Evolutionary conservation across 2,888 invertebrate species (phyloP), one percentile per base, ranked within the genome.

Genomic region (Ennomos erosarius): DNA sequence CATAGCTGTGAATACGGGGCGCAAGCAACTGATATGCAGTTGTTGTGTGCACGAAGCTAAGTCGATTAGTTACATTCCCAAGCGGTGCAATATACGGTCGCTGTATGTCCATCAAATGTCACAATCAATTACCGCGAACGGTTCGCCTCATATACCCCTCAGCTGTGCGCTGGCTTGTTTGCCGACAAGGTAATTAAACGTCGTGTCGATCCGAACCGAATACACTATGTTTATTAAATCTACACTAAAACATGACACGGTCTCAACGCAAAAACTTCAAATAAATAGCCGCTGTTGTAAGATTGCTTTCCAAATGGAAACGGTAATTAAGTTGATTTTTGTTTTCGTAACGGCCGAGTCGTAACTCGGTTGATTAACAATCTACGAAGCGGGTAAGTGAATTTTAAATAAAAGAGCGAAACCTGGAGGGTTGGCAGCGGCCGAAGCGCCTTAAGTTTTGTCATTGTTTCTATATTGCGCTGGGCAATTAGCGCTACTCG

Each of bases 391-490:
- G 76, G 79, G 85, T 89, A 90, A 91, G 86, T 89, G 87, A 90
- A 87, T 91, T 91, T 90, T 87, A 88, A 89, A 90, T 90, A 88
- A 88, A 88, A 90, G 78, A 85, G 85, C 82, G 84, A 83, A 79
- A 84, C 81, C 80, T 82, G 76, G 82, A 82, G 83, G 77, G 76
- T 77, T 76, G 78, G 71, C 56, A 49, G 51, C 74, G 79, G 75
- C 76, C 81, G 82, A 81, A 80, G 79, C 82, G 82, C 72, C 74
- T 79, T 76, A 90, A 91, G 84, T 90, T 91, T 88, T 89, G 88
- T 88, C 87, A 90, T 91, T 91, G 91, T 91, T 90, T 87, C 86
- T 84, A 84, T 89, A 90, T 90, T 89, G 89, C 86, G 82, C 87
- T 80, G 75, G 86, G 91, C 91, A 91, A 91, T 91, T 91, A 91